phyloP scores from a whole-genome alignment of 2,888 invertebrate genomes.

The Melinaea menophilus region DNA sequence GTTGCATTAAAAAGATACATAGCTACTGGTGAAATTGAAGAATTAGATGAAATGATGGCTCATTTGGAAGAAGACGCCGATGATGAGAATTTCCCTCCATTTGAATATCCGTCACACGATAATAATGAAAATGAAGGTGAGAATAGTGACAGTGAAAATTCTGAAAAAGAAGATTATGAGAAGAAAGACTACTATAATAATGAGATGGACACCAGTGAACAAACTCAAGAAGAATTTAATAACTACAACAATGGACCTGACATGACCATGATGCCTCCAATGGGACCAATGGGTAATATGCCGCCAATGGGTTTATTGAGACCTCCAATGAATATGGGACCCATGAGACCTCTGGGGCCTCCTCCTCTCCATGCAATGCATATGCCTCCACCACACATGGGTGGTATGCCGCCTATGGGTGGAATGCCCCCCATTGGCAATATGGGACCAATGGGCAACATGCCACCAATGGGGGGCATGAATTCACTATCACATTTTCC shows the following conservation, averaged over 20 bases:
- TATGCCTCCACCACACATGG: slow-evolving; percentile 44
- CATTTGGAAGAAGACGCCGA: slow-evolving; percentile 80
- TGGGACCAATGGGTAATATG: slow-evolving; percentile 44
- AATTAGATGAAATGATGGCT: slow-evolving; percentile 87
- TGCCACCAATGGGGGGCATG: slow-evolving; percentile 47
- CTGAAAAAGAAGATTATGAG: slow-evolving; percentile 47
- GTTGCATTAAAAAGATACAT: slow-evolving; percentile 87
- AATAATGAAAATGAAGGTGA: slow-evolving; percentile 46
- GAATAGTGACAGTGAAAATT: slow-evolving; percentile 51
- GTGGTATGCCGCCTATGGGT: slow-evolving; percentile 47
- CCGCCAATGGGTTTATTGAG: slow-evolving; percentile 40
- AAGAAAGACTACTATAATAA: slow-evolving; percentile 59
- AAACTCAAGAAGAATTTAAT: slow-evolving; percentile 61
- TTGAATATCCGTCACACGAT: slow-evolving; percentile 64
- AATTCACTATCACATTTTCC: slow-evolving; percentile 50
- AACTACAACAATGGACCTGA: slow-evolving; percentile 59
- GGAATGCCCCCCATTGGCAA: slow-evolving; percentile 47
- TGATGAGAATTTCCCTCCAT: slow-evolving; percentile 66
- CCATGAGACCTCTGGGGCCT: slow-evolving; percentile 36
- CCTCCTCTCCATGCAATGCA: slow-evolving; percentile 32
- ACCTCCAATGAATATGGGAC: slow-evolving; percentile 40
- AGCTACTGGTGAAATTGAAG: slow-evolving; percentile 88
- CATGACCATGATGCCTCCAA: slow-evolving; percentile 40
- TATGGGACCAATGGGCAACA: slow-evolving; percentile 48
- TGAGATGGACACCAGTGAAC: slow-evolving; percentile 63